phyloP scores from a whole-genome alignment of 2,797 vertebrate species.

The Anguilla anguilla region DNA sequence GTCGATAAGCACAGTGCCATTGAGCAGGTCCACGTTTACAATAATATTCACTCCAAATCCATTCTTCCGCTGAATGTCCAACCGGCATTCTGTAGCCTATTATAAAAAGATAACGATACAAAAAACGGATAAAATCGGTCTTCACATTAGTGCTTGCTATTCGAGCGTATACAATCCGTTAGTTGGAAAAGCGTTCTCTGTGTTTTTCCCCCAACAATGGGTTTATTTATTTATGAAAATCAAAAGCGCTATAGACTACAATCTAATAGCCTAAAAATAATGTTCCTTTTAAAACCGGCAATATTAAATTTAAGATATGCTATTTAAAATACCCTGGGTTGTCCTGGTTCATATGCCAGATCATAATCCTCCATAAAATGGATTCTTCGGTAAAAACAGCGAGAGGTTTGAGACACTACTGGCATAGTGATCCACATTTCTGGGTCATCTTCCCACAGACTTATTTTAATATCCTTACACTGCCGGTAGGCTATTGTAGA shows the following conservation, averaged over 20 bases:
- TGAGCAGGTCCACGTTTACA: conserved; percentile 17
- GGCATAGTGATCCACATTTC: conserved; percentile 23
- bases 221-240: conserved; percentile 17
- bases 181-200: neutral
- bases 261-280: neutral
- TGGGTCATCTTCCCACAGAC: conserved; percentile 13
- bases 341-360: neutral
- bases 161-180: neutral
- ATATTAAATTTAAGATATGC: neutral
- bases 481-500: neutral
- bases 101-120: neutral
- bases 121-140: neutral
- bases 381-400: conserved; percentile 2
- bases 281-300: neutral
- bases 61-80: neutral
- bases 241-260: neutral
- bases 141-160: neutral
- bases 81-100: neutral
- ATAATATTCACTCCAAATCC: conserved; percentile 6
- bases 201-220: neutral
- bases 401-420: conserved; percentile 8
- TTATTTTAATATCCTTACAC: neutral
- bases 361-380: conserved; percentile 16
- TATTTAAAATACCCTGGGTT: neutral
- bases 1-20: neutral